These are phyloP conservation scores for Parotia lawesii DNA, from an alignment of 2,113 vertebrate species.

Conservation along the genomic window DNA sequence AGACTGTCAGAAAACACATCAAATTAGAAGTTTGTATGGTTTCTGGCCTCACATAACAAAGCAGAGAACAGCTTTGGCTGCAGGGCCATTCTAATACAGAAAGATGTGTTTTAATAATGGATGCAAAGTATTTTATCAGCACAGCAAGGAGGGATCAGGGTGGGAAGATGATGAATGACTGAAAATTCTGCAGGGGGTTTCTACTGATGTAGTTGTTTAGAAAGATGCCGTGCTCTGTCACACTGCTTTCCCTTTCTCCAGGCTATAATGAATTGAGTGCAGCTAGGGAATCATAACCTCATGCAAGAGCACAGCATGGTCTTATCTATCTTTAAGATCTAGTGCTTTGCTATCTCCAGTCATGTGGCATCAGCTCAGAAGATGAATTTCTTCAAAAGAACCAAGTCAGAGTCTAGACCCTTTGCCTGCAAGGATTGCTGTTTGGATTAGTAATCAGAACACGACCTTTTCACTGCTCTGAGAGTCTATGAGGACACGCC, in stretches of 20 bases:
- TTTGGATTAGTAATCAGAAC: background rate
- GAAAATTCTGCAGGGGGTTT: slow-evolving; percentile 44
- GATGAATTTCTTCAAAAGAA: background rate
- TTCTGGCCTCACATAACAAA: slow-evolving; percentile 19
- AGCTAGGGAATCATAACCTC: slow-evolving; percentile 43
- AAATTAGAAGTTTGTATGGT: slow-evolving; percentile 26
- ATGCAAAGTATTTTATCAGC: slow-evolving; percentile 52
- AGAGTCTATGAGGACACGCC: background rate
- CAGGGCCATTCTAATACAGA: slow-evolving; percentile 57
- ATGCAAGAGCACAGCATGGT: background rate
- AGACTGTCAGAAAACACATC: background rate
- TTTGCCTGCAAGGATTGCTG: background rate
- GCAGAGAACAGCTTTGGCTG: slow-evolving; percentile 36
- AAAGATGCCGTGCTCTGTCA: slow-evolving; percentile 40
- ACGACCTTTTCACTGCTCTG: background rate
- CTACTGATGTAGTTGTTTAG: slow-evolving; percentile 19
- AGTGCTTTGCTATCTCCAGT: background rate
- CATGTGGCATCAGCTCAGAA: background rate
- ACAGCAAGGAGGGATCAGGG: background rate
- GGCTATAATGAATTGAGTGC: slow-evolving; percentile 41
- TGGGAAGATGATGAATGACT: slow-evolving; percentile 38
- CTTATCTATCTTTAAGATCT: slow-evolving; percentile 37
- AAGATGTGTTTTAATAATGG: slow-evolving; percentile 56
- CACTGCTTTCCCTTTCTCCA: slow-evolving; percentile 4
- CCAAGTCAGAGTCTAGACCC: background rate